A percentile compares a stretch with the other conserved stretches of the same genome.
phyloP scores from a whole-genome alignment of 2,888 invertebrate species.

The Torymus tubicola region DNA sequence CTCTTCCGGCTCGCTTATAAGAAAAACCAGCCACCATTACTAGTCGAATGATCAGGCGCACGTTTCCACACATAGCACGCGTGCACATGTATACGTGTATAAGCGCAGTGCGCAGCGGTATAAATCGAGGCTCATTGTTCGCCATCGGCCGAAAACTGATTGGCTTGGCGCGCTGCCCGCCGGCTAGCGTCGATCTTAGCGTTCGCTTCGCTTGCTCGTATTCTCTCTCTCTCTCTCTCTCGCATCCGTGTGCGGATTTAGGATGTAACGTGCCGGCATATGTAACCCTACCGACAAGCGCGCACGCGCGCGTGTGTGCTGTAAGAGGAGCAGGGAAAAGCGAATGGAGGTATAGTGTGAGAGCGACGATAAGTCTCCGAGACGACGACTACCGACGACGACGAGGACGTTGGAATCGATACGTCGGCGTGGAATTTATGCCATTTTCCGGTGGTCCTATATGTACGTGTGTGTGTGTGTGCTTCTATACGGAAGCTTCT shows the following conservation, averaged over 20 bases:
- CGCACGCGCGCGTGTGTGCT: too few relatives aligned
- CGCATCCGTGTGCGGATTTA: conserved; percentile 10
- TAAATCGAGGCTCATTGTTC: conserved; percentile 45
- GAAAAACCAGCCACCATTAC: too few relatives aligned
- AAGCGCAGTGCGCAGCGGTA: conserved; percentile 10
- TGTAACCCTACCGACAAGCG: not conserved
- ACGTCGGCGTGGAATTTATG: conserved; percentile 39
- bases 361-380: conserved; percentile 32
- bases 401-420: conserved; percentile 31
- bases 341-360: not conserved
- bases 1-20: too few relatives aligned
- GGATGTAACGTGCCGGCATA: conserved; percentile 17
- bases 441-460: conserved; percentile 27
- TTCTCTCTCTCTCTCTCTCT: not conserved
- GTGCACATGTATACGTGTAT: too few relatives aligned
- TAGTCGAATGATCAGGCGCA: too few relatives aligned
- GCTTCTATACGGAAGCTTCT: conserved; percentile 22
- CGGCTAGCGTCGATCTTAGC: conserved; percentile 38
- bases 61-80: too few relatives aligned
- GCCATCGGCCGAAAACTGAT: conserved; percentile 44
- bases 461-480: too few relatives aligned
- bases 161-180: conserved; percentile 47
- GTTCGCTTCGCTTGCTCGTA: not conserved
- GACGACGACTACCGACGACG: too few relatives aligned
- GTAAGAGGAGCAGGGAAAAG: not conserved